phyloP scores from a whole-genome alignment of 2,797 vertebrate species.

The Rhodeus uyekii region DNA sequence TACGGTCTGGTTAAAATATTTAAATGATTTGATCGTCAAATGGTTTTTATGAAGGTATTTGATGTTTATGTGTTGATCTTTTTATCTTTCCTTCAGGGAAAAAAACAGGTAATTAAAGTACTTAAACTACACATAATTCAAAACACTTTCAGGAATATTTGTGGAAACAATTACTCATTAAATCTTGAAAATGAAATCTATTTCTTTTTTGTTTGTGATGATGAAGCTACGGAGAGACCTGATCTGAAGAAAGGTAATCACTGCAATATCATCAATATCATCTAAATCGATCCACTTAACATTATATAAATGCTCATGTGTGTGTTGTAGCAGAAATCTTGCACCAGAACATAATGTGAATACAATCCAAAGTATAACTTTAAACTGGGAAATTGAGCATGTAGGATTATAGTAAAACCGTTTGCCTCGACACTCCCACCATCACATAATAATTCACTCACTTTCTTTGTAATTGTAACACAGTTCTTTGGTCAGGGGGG shows the following conservation, averaged over 20 bases:
- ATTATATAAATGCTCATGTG: no score
- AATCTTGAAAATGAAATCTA: accelerated
- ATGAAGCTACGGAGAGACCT: no score
- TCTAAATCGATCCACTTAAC: no score
- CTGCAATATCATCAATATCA: no score
- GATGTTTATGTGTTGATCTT: neutral
- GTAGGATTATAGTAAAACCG: no score
- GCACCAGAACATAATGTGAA: neutral
- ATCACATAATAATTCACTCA: no score
- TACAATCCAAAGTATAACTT: no score
- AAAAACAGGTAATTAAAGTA: neutral
- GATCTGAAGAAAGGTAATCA: no score
- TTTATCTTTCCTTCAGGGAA: neutral
- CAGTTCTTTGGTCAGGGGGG: no score
- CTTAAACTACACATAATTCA: neutral
- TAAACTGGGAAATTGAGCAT: no score
- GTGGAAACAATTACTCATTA: neutral
- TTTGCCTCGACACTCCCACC: no score
- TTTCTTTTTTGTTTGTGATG: neutral
- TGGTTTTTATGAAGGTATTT: neutral
- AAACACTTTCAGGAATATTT: neutral
- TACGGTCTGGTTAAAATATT: neutral
- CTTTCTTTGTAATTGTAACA: no score
- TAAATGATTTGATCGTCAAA: neutral
- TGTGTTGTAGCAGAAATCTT: neutral